phyloP scores from a whole-genome alignment of 2,888 invertebrate genomes.

The Mechanitis messenoides region DNA sequence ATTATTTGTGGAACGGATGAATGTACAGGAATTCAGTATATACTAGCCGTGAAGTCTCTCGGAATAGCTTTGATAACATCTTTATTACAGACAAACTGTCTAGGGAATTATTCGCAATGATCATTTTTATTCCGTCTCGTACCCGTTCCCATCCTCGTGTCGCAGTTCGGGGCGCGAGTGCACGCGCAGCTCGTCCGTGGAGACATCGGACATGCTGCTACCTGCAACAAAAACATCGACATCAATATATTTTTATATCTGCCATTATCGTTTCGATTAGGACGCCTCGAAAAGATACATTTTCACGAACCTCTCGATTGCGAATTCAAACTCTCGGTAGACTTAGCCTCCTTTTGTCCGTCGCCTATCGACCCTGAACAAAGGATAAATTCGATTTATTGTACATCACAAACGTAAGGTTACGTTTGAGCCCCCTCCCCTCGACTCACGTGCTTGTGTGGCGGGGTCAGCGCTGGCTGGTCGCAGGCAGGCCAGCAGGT shows the following conservation, averaged over 20 bases:
- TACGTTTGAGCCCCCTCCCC: not conserved
- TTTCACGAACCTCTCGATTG: slow-evolving; percentile 57
- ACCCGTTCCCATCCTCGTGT: too few species aligned
- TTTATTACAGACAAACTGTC: too few species aligned
- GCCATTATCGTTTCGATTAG: not conserved
- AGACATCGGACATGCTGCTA: slow-evolving; percentile 86
- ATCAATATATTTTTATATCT: too few species aligned
- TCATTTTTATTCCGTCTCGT: too few species aligned
- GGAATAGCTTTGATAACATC: too few species aligned
- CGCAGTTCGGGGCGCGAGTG: slow-evolving; percentile 58
- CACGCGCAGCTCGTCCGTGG: slow-evolving; percentile 77
- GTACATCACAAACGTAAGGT: slow-evolving; percentile 4
- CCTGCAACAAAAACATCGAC: slow-evolving; percentile 59
- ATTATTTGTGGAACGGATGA: too few species aligned
- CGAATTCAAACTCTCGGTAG: slow-evolving; percentile 63
- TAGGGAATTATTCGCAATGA: too few species aligned
- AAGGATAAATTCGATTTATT: not conserved
- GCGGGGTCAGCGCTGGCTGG: slow-evolving; percentile 48
- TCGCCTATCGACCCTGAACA: slow-evolving; percentile 64
- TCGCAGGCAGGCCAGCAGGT: slow-evolving; percentile 54
- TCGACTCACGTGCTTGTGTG: slow-evolving; percentile 49
- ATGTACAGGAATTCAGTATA: too few species aligned
- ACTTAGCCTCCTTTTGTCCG: slow-evolving; percentile 63
- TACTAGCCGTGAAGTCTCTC: too few species aligned
- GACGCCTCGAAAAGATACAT: not conserved